Evolutionary conservation across 1,140 invertebrate species (phyloP).

Genomic region (Tyrophagus putrescentiae): DNA sequence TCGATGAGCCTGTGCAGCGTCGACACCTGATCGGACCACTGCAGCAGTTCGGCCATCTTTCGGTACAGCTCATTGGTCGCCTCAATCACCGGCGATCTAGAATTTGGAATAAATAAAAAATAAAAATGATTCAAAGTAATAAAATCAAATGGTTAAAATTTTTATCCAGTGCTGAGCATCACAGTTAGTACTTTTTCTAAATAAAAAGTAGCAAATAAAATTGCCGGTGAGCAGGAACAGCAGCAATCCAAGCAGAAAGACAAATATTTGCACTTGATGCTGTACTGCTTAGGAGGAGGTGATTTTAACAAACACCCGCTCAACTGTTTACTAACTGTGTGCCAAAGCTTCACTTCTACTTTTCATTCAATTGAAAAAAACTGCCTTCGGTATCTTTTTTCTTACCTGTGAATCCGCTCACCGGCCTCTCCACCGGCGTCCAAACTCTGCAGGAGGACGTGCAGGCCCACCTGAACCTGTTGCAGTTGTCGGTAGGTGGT

Average conservation of each 20-base stretch:
- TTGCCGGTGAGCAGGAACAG: neutral
- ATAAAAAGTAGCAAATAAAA: slow-evolving; percentile 5
- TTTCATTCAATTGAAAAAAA: too few species aligned
- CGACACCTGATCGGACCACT: slow-evolving; percentile 71
- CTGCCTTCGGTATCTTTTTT: too few species aligned
- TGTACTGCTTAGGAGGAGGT: too few species aligned
- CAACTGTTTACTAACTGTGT: neutral
- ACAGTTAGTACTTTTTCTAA: slow-evolving; percentile 20
- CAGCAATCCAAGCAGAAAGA: slow-evolving; percentile 5
- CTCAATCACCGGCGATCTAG: slow-evolving; percentile 48
- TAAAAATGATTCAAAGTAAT: slow-evolving; percentile 16
- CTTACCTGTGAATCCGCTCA: neutral
- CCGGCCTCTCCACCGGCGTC: neutral
- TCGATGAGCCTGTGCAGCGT: slow-evolving; percentile 62
- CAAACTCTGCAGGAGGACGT: neutral
- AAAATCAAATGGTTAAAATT: slow-evolving; percentile 12
- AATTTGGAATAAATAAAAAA: slow-evolving; percentile 20
- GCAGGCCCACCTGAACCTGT: slow-evolving; percentile 43
- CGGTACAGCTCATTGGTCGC: slow-evolving; percentile 72
- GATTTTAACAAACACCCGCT: neutral
- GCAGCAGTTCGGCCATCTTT: slow-evolving; percentile 65
- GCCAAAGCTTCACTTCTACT: too few species aligned
- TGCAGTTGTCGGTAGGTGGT: slow-evolving; percentile 46
- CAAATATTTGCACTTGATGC: slow-evolving; percentile 18
- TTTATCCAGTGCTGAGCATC: slow-evolving; percentile 14